These are phyloP conservation scores for Zophobas morio DNA, from an alignment of 1,140 invertebrate species.

Conservation along the genomic window DNA sequence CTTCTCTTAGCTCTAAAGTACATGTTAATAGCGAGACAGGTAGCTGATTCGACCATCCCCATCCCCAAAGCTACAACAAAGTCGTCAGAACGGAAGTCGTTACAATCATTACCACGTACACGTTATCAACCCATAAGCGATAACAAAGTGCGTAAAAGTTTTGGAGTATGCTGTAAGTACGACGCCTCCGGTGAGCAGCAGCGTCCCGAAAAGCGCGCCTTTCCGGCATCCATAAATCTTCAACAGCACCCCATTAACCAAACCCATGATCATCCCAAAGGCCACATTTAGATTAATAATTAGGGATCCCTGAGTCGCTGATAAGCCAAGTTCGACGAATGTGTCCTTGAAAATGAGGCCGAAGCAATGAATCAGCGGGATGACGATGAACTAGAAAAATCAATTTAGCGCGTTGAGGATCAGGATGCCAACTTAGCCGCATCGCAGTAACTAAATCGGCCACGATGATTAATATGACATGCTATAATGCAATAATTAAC, in stretches of 20 bases:
- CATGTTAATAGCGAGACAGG: conserved; percentile 69
- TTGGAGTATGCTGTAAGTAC: conserved; percentile 72
- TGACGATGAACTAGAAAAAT: conserved; percentile 72
- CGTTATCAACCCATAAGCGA: conserved; percentile 76
- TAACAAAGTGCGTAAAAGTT: conserved; percentile 73
- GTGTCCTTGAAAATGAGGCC: conserved; percentile 77
- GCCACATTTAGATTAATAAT: conserved; percentile 79
- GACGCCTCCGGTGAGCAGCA: conserved; percentile 71
- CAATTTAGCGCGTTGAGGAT: conserved; percentile 17
- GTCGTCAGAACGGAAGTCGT: not conserved
- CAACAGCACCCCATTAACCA: conserved; percentile 77
- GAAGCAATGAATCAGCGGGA: conserved; percentile 77
- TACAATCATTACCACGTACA: conserved; percentile 67
- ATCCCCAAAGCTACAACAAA: conserved; percentile 71
- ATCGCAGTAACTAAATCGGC: too few species aligned
- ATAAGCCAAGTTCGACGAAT: conserved; percentile 72
- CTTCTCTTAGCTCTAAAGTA: conserved; percentile 68
- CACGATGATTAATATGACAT: too few species aligned
- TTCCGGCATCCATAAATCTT: conserved; percentile 76
- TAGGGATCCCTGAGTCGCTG: conserved; percentile 74
- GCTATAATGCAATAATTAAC: too few species aligned
- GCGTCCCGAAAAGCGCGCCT: conserved; percentile 72
- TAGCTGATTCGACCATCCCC: conserved; percentile 75
- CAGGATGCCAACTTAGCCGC: too few species aligned
- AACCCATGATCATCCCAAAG: conserved; percentile 73